Conservation (phyloP, 1,140 invertebrate species). For the Druon quercuslanigerum region DNA sequence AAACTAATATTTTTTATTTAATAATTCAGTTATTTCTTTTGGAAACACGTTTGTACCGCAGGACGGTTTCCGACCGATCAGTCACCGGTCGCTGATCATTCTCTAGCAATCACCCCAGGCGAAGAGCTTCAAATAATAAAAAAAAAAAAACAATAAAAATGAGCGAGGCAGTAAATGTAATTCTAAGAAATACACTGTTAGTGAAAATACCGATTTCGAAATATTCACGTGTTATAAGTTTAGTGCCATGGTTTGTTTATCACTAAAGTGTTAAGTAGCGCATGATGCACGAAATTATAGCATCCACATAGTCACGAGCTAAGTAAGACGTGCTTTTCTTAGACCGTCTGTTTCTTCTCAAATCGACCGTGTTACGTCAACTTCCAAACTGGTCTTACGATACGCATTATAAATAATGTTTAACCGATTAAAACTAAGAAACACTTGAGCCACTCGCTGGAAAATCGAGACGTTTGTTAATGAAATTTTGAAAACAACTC, state of each 20-base stretch:
- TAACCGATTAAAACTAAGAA: background rate
- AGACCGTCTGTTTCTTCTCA: conserved; percentile 62
- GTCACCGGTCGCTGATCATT: too few species aligned
- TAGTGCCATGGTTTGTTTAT: conserved; percentile 25
- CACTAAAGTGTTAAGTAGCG: conserved; percentile 29
- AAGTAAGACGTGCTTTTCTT: conserved; percentile 49
- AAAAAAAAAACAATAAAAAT: too few species aligned
- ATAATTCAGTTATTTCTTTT: too few species aligned
- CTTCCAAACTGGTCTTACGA: conserved; percentile 31
- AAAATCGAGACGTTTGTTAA: background rate
- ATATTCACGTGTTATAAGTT: conserved; percentile 1
- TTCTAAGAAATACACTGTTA: too few species aligned
- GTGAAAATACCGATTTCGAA: too few species aligned
- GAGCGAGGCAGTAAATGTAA: too few species aligned
- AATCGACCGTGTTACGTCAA: conserved; percentile 58
- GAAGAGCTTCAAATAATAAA: too few species aligned
- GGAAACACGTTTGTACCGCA: too few species aligned
- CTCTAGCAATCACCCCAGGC: too few species aligned
- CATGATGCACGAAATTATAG: conserved; percentile 29
- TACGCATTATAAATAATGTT: conserved; percentile 16
- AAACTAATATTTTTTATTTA: too few species aligned
- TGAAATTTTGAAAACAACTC: background rate
- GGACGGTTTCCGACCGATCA: too few species aligned
- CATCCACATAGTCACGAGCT: conserved; percentile 7
- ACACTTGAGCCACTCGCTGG: background rate